Conservation (phyloP, 2,113 vertebrate species). For the Rafetus swinhoei region DNA sequence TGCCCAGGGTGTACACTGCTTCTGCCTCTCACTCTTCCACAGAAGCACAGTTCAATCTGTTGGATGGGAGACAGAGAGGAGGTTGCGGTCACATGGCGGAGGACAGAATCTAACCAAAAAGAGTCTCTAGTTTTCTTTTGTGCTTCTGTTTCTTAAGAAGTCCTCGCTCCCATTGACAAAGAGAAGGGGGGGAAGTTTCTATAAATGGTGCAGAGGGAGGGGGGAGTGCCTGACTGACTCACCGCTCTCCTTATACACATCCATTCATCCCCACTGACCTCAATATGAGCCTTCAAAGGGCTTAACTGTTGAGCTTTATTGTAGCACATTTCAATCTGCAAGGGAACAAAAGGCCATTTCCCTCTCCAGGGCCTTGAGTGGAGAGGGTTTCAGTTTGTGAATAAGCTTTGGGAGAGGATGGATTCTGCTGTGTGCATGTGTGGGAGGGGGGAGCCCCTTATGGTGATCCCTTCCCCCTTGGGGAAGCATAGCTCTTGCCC, state of each 20-base stretch:
- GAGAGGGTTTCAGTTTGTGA: background rate
- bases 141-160: background rate
- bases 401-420: background rate
- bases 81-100: background rate
- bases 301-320: background rate
- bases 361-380: background rate
- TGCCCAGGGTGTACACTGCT: background rate
- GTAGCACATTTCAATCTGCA: background rate
- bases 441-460: background rate
- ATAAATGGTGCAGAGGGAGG: background rate
- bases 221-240: background rate
- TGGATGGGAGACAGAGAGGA: background rate
- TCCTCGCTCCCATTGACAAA: background rate
- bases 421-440: background rate
- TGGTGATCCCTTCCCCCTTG: background rate
- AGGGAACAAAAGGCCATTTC: slow-evolving; percentile 37
- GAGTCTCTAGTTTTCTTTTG: background rate
- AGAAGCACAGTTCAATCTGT: background rate
- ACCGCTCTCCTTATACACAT: background rate
- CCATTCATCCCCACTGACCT: slow-evolving; percentile 23
- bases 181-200: background rate
- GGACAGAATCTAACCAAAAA: background rate
- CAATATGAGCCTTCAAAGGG: rapidly evolving
- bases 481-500: background rate
- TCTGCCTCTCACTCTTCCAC: background rate